These are phyloP conservation scores for Octonoba sinensis DNA, from an alignment of 2,888 invertebrate genomes.

Conservation along the genomic window DNA sequence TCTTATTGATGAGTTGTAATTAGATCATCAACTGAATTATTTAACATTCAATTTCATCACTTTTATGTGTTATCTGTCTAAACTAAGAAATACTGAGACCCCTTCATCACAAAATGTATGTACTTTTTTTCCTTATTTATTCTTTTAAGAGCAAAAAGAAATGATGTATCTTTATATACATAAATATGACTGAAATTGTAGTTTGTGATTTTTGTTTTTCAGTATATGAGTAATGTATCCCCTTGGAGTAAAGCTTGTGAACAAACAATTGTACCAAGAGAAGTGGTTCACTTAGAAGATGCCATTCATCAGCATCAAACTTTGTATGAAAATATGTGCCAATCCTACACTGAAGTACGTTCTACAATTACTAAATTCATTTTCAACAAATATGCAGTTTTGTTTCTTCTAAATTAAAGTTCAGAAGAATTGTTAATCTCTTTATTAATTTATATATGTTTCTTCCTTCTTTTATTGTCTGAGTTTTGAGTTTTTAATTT, in stretches of 20 bases:
- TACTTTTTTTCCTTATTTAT: too few relatives aligned
- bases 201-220: conserved; percentile 69
- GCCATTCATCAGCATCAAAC: conserved; percentile 93
- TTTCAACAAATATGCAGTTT: neutral
- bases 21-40: too few relatives aligned
- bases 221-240: conserved; percentile 80
- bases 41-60: too few relatives aligned
- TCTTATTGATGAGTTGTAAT: too few relatives aligned
- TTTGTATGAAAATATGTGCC: conserved; percentile 96
- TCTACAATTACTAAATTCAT: conserved; percentile 18
- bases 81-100: too few relatives aligned
- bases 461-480: neutral
- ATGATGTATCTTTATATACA: too few relatives aligned
- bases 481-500: neutral
- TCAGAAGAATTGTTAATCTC: too few relatives aligned
- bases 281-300: conserved; percentile 91
- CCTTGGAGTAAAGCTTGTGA: conserved; percentile 92
- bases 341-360: conserved; percentile 90
- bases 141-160: too few relatives aligned
- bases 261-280: conserved; percentile 73
- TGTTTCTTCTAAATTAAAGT: conserved; percentile 8
- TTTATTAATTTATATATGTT: too few relatives aligned
- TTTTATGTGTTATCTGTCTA: too few relatives aligned
- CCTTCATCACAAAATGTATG: too few relatives aligned
- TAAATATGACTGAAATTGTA: too few relatives aligned